Evolutionary conservation across 1,140 invertebrate genomes (phyloP).

Genomic region (Leguminivora glycinivorella): DNA sequence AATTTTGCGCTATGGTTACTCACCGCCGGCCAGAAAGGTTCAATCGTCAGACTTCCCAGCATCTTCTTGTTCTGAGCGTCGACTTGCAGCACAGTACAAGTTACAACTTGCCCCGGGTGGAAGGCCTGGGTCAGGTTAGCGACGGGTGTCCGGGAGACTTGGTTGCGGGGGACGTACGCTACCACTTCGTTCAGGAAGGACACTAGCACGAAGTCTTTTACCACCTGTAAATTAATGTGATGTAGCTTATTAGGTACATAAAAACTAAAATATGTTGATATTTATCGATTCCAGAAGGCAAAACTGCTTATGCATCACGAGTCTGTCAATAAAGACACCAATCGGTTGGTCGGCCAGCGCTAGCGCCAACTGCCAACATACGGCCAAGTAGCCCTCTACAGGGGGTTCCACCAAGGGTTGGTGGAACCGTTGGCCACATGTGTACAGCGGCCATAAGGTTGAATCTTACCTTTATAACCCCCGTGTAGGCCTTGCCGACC

Average conservation of each 20-base stretch:
- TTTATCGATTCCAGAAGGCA: too few species aligned
- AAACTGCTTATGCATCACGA: too few species aligned
- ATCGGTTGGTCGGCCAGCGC: too few species aligned
- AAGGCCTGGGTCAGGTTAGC: slow-evolving; percentile 73
- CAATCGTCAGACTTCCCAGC: slow-evolving; percentile 57
- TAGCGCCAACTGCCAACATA: too few species aligned
- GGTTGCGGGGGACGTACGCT: slow-evolving; percentile 79
- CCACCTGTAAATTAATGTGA: slow-evolving; percentile 38
- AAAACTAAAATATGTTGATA: too few species aligned
- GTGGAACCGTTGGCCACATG: too few species aligned
- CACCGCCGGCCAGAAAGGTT: slow-evolving; percentile 49
- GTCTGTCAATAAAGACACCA: too few species aligned
- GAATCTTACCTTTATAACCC: slow-evolving; percentile 72
- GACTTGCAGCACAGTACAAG: slow-evolving; percentile 70
- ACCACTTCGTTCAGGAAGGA: slow-evolving; percentile 81
- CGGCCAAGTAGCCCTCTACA: too few species aligned
- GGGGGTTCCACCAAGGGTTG: too few species aligned
- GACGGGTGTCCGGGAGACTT: slow-evolving; percentile 74
- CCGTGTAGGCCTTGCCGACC: slow-evolving; percentile 50
- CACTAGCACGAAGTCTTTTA: slow-evolving; percentile 77
- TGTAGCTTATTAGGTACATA: not conserved
- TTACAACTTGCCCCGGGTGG: slow-evolving; percentile 82
- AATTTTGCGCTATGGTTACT: slow-evolving; percentile 42
- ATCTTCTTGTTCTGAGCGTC: slow-evolving; percentile 65
- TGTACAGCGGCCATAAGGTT: not conserved